Percentiles rank a stretch among this genome's conserved stretches.
Conservation (phyloP, 2,113 vertebrate genomes). For the Larimichthys polyactis region DNA sequence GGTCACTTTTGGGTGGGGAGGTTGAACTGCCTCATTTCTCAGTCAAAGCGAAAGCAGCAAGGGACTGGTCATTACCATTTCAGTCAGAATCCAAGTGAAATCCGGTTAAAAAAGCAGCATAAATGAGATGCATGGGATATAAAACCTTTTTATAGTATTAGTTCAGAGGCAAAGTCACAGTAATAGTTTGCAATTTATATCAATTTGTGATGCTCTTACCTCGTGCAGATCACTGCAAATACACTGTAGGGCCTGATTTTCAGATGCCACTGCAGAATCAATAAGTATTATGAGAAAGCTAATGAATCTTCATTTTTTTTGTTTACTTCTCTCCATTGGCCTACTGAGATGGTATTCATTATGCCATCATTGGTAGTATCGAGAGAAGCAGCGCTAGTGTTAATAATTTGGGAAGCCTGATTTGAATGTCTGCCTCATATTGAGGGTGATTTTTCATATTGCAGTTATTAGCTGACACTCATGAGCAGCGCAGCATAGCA, state of each 20-base stretch:
- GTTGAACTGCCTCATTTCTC: constrained; percentile 5
- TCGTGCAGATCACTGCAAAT: constrained; percentile 22
- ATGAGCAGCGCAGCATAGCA: neutral
- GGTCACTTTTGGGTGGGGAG: constrained; percentile 39
- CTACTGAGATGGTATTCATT: constrained; percentile 11
- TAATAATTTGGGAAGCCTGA: constrained; percentile 12
- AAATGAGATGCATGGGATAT: neutral
- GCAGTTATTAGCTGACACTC: constrained; percentile 5
- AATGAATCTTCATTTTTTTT: constrained; percentile 21
- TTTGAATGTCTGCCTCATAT: neutral
- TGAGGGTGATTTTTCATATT: neutral
- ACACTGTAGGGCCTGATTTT: constrained; percentile 1
- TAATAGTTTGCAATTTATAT: constrained; percentile 12
- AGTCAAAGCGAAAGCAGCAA: constrained; percentile 4
- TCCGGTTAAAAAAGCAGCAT: constrained; percentile 7
- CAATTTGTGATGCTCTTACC: constrained; percentile 15
- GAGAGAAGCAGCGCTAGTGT: neutral
- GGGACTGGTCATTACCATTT: constrained; percentile 30
- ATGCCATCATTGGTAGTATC: neutral
- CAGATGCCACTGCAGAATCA: constrained; percentile 10
- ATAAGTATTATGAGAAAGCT: constrained; percentile 4
- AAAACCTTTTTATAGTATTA: neutral
- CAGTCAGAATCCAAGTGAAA: constrained; percentile 18
- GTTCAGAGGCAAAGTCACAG: neutral
- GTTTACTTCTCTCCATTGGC: neutral